Conservation (phyloP, 2,888 invertebrate genomes). For the Boloria euphrosyne region DNA sequence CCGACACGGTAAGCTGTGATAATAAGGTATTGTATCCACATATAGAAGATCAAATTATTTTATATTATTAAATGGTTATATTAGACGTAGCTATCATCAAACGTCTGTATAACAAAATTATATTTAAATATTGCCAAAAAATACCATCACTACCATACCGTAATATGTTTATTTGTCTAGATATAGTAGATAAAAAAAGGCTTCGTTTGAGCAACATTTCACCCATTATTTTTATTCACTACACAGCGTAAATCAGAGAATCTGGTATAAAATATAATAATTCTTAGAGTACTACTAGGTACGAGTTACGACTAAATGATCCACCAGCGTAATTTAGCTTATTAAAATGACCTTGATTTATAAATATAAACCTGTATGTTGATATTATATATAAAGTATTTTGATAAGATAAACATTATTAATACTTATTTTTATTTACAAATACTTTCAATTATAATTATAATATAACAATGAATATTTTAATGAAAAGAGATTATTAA, state of each 20-base stretch:
- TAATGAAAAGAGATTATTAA: too few species aligned
- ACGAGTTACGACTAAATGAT: not conserved
- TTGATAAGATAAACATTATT: not conserved
- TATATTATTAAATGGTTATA: too few species aligned
- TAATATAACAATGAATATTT: too few species aligned
- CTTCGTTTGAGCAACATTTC: constrained; percentile 14
- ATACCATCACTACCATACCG: constrained; percentile 14
- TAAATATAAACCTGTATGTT: not conserved
- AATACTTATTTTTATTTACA: not conserved
- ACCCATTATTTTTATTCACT: constrained; percentile 11
- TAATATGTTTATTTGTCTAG: not conserved
- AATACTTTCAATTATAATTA: too few species aligned
- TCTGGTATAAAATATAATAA: not conserved
- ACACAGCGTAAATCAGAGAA: not conserved
- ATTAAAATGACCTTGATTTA: constrained; percentile 28
- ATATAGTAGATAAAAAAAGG: not conserved
- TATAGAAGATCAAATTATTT: too few species aligned
- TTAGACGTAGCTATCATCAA: too few species aligned
- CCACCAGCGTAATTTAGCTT: constrained; percentile 14
- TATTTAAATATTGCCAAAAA: too few species aligned
- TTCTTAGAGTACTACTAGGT: not conserved
- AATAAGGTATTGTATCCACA: too few species aligned
- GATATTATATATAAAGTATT: not conserved
- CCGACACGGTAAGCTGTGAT: not conserved
- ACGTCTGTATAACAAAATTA: too few species aligned